Base-by-base conservation (phyloP, 2,888 invertebrate species). In the Morinoia aosen region DNA sequence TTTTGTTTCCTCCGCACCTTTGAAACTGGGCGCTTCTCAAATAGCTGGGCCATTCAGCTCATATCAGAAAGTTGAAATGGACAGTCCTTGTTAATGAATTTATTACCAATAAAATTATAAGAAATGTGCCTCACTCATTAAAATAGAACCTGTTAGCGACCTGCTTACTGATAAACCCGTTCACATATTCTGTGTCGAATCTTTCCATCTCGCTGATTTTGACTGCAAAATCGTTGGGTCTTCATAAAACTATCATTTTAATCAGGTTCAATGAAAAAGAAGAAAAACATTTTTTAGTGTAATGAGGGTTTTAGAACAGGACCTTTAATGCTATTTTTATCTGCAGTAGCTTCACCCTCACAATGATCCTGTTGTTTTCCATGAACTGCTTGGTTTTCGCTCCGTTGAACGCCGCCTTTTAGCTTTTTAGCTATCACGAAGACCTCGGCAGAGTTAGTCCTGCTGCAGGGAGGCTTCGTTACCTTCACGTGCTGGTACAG, bases 381-480 rank as follows among this genome's bases (percentile, higher is more conserved):
- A 76, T 76, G 76, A 16, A 76, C 90, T 10, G 90, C 33, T 90
- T 11, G 90, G 12, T 11, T 39, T 39, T 14, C 33, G 12, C 90
- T 8, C 19, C 25, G 88, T n/a, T 88, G 88, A 39, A 48, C 39
- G 1, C 33, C 19, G 10, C 25, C 8, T 12, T 57, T 93, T 39
- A 93, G 93, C 25, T 48, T 58, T 33, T 11, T 93, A 19, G 93
- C 95, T n/a, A 58, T 33, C 33, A 95, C 57, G 64, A 64, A 95
- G 57, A 25, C 64, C 40, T 96, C 96, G n/a, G 96, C 93, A 11
- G 96, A 96, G 40, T 96, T 95, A 40, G 88, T 56, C 19, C 96
- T 95, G 33, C 96, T 96, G 58, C 95, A 58, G 40, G 94, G 88
- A 48, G 96, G 96, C 95, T 96, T 96, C 25, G 96, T 64, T 39